These are phyloP conservation scores for Archaeoteleia sp. DNA, from an alignment of 2,888 invertebrate species.

Conservation along the genomic window DNA sequence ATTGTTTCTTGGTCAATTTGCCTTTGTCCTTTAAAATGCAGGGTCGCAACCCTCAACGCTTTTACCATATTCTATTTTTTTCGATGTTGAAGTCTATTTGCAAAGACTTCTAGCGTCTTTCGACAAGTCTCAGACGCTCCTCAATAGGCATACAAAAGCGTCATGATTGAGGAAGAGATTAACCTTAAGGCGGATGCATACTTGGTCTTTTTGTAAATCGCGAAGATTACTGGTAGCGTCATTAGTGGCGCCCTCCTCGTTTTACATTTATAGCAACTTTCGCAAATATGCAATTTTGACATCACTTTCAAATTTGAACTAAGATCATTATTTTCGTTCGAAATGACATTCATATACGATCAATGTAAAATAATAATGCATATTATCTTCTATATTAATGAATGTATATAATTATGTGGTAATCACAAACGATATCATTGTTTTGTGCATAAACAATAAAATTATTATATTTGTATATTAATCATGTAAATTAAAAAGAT, in stretches of 20 bases:
- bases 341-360: no score
- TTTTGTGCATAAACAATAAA: no score
- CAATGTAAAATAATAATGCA: no score
- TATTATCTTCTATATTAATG: no score
- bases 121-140: conserved; percentile 26
- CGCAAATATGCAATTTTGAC: neutral
- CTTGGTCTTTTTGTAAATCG: conserved; percentile 9
- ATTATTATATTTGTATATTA: no score
- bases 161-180: conserved; percentile 60
- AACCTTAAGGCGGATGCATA: conserved; percentile 45
- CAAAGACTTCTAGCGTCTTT: conserved; percentile 27
- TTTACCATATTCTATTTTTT: conserved; percentile 11
- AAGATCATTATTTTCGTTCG: no score
- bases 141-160: conserved; percentile 50
- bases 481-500: no score
- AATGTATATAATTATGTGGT: no score
- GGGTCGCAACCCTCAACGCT: conserved; percentile 30
- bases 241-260: conserved; percentile 10
- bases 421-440: no score
- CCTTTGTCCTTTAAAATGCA: conserved; percentile 25
- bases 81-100: conserved; percentile 9
- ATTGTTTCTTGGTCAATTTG: conserved; percentile 37
- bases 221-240: conserved; percentile 17
- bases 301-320: no score
- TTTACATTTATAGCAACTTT: conserved; percentile 4